These are phyloP conservation scores for Hyperoplus immaculatus DNA, from an alignment of 2,797 vertebrate genomes.

Conservation along the genomic window DNA sequence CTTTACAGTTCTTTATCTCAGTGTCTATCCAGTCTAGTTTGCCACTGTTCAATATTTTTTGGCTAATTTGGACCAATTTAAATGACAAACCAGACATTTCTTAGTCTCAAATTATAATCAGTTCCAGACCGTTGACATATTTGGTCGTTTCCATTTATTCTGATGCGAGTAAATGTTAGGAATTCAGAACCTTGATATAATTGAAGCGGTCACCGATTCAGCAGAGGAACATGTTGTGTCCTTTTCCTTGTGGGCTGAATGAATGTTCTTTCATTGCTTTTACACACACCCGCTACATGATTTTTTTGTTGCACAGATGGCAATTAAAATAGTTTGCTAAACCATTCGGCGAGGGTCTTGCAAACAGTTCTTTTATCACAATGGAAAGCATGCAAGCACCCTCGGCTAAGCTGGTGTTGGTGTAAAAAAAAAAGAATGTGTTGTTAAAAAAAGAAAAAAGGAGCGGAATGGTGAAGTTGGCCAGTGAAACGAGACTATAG, in stretches of 20 bases:
- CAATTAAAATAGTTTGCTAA: conserved; percentile 67
- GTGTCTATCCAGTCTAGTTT: not conserved
- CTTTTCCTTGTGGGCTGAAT: conserved; percentile 39
- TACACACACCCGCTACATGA: conserved; percentile 40
- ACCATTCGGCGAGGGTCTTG: conserved; percentile 44
- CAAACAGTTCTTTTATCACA: conserved; percentile 70
- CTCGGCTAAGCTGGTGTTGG: conserved; percentile 46
- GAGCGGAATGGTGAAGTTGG: conserved; percentile 59
- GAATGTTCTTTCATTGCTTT: conserved; percentile 46
- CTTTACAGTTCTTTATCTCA: not conserved
- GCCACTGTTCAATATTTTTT: not conserved
- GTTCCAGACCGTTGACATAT: not conserved
- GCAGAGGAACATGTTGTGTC: conserved; percentile 29
- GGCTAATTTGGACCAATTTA: not conserved
- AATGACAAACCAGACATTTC: not conserved
- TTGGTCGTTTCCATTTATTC: conserved; percentile 13
- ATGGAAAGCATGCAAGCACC: conserved; percentile 53
- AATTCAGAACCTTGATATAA: conserved; percentile 7
- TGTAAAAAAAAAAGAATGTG: conserved; percentile 46
- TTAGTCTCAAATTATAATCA: not conserved
- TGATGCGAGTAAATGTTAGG: conserved; percentile 4
- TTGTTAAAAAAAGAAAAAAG: conserved; percentile 35
- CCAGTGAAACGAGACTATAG: conserved; percentile 49
- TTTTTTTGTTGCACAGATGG: conserved; percentile 70
- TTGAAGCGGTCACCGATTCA: conserved; percentile 27